Evolutionary conservation across 2,113 vertebrate genomes (phyloP).

Genomic region (Microtus richardsoni): DNA sequence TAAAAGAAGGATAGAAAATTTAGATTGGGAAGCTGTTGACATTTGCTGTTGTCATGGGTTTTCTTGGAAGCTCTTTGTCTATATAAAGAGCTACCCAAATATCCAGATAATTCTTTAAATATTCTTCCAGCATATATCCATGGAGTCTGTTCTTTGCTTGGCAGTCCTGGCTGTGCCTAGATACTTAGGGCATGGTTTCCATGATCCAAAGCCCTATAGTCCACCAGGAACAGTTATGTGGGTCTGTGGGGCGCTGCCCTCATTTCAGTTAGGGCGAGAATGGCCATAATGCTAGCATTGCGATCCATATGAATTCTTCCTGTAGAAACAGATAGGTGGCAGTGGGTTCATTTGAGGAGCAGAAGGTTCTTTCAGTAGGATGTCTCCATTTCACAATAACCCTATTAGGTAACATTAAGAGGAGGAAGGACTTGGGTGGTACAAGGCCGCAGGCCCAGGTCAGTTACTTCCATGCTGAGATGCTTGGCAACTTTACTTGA

Average conservation of each 20-base stretch:
- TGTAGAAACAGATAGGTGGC: background rate
- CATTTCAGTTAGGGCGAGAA: background rate
- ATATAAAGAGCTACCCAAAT: background rate
- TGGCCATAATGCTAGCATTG: background rate
- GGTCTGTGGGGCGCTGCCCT: background rate
- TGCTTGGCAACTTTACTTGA: background rate
- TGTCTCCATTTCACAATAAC: background rate
- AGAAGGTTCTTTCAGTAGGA: background rate
- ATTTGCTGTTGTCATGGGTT: background rate
- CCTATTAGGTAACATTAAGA: background rate
- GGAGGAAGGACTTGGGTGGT: background rate
- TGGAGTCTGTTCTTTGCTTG: background rate
- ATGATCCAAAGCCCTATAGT: background rate
- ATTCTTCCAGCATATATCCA: background rate
- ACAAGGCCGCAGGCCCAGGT: background rate
- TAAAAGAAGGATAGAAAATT: background rate
- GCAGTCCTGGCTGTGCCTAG: background rate
- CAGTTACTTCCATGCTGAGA: background rate
- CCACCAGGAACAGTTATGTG: background rate
- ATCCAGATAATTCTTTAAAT: background rate
- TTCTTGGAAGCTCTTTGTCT: conserved; percentile 2
- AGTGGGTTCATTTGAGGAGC: background rate
- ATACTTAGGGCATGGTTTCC: background rate
- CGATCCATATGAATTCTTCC: background rate
- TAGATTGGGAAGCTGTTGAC: conserved; percentile 22